phyloP scores from a whole-genome alignment of 2,888 invertebrate genomes.

The Epinotia demarniana region DNA sequence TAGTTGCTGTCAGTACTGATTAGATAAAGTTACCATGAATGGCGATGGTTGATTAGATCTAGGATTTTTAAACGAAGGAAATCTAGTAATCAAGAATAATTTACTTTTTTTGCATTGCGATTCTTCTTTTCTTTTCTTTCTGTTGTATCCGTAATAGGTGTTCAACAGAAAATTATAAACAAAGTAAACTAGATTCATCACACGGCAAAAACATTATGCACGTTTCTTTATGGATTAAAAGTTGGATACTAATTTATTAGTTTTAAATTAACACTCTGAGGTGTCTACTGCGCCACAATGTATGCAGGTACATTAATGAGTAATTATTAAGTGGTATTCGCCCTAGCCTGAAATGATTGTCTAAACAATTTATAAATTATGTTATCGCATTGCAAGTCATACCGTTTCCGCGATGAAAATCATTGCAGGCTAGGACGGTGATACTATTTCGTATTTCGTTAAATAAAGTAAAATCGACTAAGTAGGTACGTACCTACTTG shows the following conservation, averaged over 20 bases:
- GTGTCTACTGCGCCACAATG: background rate
- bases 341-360: too few species aligned
- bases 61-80: background rate
- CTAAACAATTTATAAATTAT: too few species aligned
- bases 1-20: conserved; percentile 9
- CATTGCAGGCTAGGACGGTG: background rate
- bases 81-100: background rate
- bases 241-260: background rate
- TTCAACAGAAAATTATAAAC: background rate
- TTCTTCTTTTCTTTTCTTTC: background rate
- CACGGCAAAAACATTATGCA: background rate
- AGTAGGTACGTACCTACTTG: too few species aligned
- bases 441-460: too few species aligned
- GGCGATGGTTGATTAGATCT: conserved; percentile 2
- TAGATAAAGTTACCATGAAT: conserved; percentile 4
- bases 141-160: background rate
- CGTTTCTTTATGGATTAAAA: background rate
- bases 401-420: background rate
- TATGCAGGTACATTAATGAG: too few species aligned
- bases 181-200: background rate
- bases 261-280: background rate
- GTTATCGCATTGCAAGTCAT: background rate
- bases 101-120: background rate
- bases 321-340: too few species aligned
- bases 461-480: too few species aligned